These are phyloP conservation scores for Alloscopus bannaensis DNA, from an alignment of 2,888 invertebrate species.

Conservation along the genomic window DNA sequence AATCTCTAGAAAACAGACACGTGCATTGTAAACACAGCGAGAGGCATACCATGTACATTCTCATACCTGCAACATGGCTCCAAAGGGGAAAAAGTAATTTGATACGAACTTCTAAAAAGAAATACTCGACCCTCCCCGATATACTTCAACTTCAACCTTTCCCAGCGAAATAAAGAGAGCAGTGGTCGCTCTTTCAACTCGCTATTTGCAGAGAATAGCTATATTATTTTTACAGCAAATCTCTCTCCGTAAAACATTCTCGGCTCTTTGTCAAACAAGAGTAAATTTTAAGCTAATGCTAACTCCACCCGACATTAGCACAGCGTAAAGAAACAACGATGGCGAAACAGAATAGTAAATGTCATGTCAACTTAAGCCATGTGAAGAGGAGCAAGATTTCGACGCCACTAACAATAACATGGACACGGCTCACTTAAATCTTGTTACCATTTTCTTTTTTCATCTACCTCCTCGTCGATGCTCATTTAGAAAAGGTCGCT, in stretches of 20 bases:
- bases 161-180: too few species aligned
- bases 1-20: background rate
- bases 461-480: background rate
- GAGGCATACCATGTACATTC: too few species aligned
- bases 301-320: slow-evolving; percentile 30
- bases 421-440: background rate
- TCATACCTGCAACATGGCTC: too few species aligned
- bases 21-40: background rate
- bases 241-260: background rate
- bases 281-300: slow-evolving; percentile 18
- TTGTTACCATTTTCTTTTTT: background rate
- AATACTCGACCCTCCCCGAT: too few species aligned
- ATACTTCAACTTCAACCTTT: too few species aligned
- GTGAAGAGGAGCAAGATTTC: background rate
- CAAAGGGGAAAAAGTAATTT: too few species aligned
- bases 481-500: slow-evolving; percentile 20
- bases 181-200: too few species aligned
- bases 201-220: too few species aligned
- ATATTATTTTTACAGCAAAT: too few species aligned
- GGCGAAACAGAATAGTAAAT: background rate
- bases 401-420: background rate
- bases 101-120: too few species aligned
- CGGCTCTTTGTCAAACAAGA: slow-evolving; percentile 20
- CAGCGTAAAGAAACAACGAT: background rate
- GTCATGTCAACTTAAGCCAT: slow-evolving; percentile 23